phyloP scores from a whole-genome alignment of 1,140 invertebrate species.

The Mamestra configurata region DNA sequence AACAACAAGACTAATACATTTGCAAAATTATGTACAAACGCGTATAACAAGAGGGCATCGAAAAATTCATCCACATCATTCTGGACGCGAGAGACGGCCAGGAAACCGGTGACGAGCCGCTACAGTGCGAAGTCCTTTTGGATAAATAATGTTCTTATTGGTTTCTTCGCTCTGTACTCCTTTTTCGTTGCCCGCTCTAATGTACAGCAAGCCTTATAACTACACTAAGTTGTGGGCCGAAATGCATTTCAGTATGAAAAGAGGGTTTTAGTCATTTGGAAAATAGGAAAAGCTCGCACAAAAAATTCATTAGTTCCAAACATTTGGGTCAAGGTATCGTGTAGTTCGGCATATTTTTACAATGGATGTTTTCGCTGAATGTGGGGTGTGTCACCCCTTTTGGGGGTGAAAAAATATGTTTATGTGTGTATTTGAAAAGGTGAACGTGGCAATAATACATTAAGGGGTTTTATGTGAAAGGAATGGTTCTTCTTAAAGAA shows the following conservation, averaged over 20 bases:
- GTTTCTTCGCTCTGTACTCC: not conserved
- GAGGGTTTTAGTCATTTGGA: not conserved
- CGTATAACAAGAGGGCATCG: no score
- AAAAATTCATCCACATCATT: no score
- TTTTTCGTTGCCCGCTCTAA: not conserved
- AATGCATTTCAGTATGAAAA: constrained; percentile 19
- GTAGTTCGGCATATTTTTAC: constrained; percentile 18
- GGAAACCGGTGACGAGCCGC: no score
- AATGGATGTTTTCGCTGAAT: constrained; percentile 4
- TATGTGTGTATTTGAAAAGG: constrained; percentile 14
- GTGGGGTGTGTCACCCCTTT: constrained; percentile 4
- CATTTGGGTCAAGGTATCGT: not conserved
- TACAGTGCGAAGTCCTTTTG: no score
- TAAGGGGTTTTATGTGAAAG: constrained; percentile 5
- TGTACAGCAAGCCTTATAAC: not conserved
- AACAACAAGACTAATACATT: no score
- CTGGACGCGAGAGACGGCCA: no score
- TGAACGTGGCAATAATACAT: constrained; percentile 19
- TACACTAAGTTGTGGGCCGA: not conserved
- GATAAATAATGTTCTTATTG: no score
- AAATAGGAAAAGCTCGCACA: not conserved
- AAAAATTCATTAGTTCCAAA: constrained; percentile 9
- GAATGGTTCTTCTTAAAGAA: constrained; percentile 5
- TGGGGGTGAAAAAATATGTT: constrained; percentile 12
- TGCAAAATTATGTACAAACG: no score